Conservation (phyloP, 2,113 vertebrate species). For the Antigone vipio region DNA sequence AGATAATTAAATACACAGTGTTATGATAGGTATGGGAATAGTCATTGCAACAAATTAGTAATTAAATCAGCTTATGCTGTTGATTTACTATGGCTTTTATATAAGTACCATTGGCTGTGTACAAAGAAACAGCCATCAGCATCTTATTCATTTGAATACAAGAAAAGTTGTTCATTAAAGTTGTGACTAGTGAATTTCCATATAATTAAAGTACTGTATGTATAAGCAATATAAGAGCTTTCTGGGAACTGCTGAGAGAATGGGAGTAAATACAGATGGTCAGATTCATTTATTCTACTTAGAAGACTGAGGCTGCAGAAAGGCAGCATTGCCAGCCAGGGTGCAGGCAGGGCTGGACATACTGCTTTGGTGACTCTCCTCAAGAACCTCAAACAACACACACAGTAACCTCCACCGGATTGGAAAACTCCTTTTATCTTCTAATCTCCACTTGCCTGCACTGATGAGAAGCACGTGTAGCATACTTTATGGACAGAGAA, state of each 20-base stretch:
- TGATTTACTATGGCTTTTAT: constrained; percentile 52
- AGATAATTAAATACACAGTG: constrained; percentile 27
- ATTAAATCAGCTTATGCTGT: constrained; percentile 53
- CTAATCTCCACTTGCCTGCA: not conserved
- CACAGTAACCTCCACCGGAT: not conserved
- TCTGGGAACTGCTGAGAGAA: constrained; percentile 20
- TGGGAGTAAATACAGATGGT: constrained; percentile 53
- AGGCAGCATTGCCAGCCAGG: not conserved
- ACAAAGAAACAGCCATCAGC: constrained; percentile 58
- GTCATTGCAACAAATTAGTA: constrained; percentile 37
- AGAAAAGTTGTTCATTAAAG: constrained; percentile 61
- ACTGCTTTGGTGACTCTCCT: not conserved
- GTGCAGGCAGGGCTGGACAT: not conserved
- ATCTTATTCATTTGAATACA: constrained; percentile 59
- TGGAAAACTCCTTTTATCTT: not conserved
- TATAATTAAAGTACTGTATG: constrained; percentile 61
- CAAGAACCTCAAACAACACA: not conserved
- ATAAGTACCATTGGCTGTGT: constrained; percentile 50
- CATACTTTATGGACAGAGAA: not conserved
- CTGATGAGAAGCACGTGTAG: not conserved
- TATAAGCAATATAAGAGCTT: constrained; percentile 36
- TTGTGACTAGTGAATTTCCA: constrained; percentile 60
- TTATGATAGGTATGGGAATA: constrained; percentile 49
- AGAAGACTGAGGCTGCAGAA: not conserved
- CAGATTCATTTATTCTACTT: not conserved